Evolutionary conservation across 2,888 invertebrate genomes (phyloP), one percentile per base, ranked within the genome.

Genomic region (Agrochola macilenta): DNA sequence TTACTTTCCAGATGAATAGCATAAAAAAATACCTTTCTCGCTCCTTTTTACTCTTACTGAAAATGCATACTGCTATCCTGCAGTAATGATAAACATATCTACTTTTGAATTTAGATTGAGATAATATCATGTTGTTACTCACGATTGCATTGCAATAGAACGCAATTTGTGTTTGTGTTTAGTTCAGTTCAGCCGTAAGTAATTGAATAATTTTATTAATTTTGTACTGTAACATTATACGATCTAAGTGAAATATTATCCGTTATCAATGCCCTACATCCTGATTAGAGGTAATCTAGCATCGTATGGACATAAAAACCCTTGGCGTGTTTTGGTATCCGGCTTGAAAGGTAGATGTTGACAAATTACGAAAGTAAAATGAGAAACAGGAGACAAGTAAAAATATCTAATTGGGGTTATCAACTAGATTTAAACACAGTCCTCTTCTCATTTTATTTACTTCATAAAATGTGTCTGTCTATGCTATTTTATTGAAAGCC

Each of bases 251-350:
- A 75, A 83, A 87, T 84, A 76, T 71, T 89, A 94, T 92, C 95
- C 92, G 96, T 96, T 94, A 95, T 96, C 96, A 96, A 98, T 98
- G 98, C 98, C 98, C 97, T 98, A 98, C 98, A 98, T 98, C 97
- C 97, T 98, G 97, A 98, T 98, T 92, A 98, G 98, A 95, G 98
- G 98, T 96, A 98, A 98, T 97, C 97, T 98, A 93, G 98, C 98
- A 95, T 98, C 98, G 70, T 98, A 98, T 95, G 98, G 98, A 96
- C 98, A 98, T 96, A 98, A 98, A 96, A 98, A 98, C 97, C 98
- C 98, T 94, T 98, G 98, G 98, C 97, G 98, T 95, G 98, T 98
- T 90, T 97, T 98, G 93, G 98, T 98, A 90, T 98, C 98, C 91
- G 98, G 98, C 94, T 97, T 98, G 91, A 98, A 98, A 98, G 98